These are phyloP conservation scores for Chalcosyrphus nemorum DNA, from an alignment of 2,888 invertebrate species.

Conservation along the genomic window DNA sequence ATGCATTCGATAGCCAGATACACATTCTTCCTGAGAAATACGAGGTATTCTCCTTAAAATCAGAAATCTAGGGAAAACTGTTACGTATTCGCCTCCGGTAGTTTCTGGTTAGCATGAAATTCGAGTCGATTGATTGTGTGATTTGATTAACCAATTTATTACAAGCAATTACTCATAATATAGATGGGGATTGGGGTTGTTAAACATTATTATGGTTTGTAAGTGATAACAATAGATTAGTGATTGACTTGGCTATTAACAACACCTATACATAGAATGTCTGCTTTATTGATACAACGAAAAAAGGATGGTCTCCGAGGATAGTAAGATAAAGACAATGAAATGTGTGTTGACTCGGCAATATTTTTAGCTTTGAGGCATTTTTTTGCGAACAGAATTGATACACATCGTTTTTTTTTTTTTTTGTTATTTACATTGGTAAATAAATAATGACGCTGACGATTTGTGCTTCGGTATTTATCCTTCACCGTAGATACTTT, in stretches of 20 bases:
- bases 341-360: not conserved
- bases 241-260: not conserved
- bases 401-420: not conserved
- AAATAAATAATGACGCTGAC: not conserved
- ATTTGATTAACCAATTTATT: not conserved
- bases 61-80: conserved; percentile 1
- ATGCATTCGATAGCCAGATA: conserved; percentile 5
- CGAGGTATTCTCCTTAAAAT: conserved; percentile 9
- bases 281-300: not conserved
- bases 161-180: not conserved
- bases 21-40: not conserved
- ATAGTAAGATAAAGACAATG: not conserved
- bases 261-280: not conserved
- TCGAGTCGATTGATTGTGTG: not conserved
- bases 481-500: not conserved
- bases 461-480: not conserved
- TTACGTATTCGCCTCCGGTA: conserved; percentile 19
- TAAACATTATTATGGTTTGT: not conserved
- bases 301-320: not conserved
- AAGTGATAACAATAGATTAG: not conserved
- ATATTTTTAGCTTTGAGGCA: not conserved
- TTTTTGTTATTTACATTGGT: not conserved
- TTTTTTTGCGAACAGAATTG: too few relatives aligned
- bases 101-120: not conserved
- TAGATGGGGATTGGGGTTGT: too few relatives aligned